A percentile compares a stretch with the other conserved stretches of the same genome.
Evolutionary conservation across 2,888 invertebrate genomes (phyloP).

Genomic region (Nephrotoma flavescens): DNA sequence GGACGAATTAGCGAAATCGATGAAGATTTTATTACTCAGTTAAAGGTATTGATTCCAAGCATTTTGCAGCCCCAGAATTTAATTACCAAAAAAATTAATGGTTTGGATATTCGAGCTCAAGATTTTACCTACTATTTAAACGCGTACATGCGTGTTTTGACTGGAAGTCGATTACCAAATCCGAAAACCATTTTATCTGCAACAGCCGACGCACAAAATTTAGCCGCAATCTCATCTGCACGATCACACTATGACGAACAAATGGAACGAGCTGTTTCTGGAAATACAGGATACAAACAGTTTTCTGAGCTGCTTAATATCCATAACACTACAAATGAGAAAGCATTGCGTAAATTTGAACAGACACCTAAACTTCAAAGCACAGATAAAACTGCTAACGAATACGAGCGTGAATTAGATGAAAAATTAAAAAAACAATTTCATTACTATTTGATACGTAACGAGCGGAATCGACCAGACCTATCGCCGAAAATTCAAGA

Average conservation of each 20-base stretch:
- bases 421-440: slow-evolving; percentile 1
- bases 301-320: not conserved
- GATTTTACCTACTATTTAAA: not conserved
- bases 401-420: not conserved
- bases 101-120: slow-evolving; percentile 1
- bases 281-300: not conserved
- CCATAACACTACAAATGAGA: not conserved
- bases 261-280: not conserved
- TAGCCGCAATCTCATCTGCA: not conserved
- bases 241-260: not conserved
- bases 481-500: not conserved
- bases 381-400: not conserved
- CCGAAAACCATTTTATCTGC: not conserved
- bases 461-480: not conserved
- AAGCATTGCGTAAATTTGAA: not conserved
- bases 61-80: slow-evolving; percentile 1
- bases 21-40: slow-evolving; percentile 6
- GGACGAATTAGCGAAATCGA: slow-evolving; percentile 6
- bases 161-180: not conserved
- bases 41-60: slow-evolving; percentile 2
- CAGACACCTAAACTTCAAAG: not conserved
- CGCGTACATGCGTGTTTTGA: not conserved
- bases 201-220: not conserved
- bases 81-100: slow-evolving; percentile 6
- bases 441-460: not conserved